These are phyloP conservation scores for Odontomachus brunneus DNA, from an alignment of 1,140 invertebrate genomes.

Conservation along the genomic window DNA sequence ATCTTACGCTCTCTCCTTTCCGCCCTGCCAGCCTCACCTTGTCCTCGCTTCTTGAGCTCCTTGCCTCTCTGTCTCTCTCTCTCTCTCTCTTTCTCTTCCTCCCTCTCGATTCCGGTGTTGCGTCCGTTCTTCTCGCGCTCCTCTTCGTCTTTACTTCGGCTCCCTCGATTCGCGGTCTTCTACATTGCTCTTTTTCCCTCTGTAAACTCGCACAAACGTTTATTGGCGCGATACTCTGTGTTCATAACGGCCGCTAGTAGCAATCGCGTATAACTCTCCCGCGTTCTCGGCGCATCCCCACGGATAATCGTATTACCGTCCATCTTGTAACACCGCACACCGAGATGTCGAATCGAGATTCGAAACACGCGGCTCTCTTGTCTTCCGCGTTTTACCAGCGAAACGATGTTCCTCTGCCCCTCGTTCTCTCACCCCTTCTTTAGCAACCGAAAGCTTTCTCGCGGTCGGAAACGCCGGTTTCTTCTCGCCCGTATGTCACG, in stretches of 20 bases:
- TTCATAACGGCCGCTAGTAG: slow-evolving; percentile 61
- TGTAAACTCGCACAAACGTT: slow-evolving; percentile 72
- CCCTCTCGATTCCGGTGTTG: neutral
- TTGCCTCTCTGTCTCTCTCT: neutral
- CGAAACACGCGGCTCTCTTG: slow-evolving; percentile 49
- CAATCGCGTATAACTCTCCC: slow-evolving; percentile 54
- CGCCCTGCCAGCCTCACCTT: too few relatives aligned
- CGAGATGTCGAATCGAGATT: slow-evolving; percentile 47
- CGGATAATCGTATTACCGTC: slow-evolving; percentile 58
- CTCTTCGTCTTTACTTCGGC: slow-evolving; percentile 6
- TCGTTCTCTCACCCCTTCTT: neutral
- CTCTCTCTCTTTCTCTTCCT: slow-evolving; percentile 50
- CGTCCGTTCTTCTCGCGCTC: neutral
- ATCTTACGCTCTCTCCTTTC: neutral
- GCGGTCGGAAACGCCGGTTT: slow-evolving; percentile 38
- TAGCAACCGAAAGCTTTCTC: slow-evolving; percentile 36
- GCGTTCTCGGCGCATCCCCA: slow-evolving; percentile 36
- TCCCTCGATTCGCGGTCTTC: slow-evolving; percentile 46
- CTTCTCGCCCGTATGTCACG: slow-evolving; percentile 45
- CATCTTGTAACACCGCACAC: slow-evolving; percentile 42
- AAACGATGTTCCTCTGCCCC: neutral
- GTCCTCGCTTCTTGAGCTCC: too few relatives aligned
- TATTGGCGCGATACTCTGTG: slow-evolving; percentile 65
- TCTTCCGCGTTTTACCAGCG: slow-evolving; percentile 50
- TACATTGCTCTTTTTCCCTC: slow-evolving; percentile 51